A percentile compares a stretch with the other conserved stretches of the same genome.
Conservation (phyloP, 2,797 vertebrate genomes). For the Decapterus maruadsi region DNA sequence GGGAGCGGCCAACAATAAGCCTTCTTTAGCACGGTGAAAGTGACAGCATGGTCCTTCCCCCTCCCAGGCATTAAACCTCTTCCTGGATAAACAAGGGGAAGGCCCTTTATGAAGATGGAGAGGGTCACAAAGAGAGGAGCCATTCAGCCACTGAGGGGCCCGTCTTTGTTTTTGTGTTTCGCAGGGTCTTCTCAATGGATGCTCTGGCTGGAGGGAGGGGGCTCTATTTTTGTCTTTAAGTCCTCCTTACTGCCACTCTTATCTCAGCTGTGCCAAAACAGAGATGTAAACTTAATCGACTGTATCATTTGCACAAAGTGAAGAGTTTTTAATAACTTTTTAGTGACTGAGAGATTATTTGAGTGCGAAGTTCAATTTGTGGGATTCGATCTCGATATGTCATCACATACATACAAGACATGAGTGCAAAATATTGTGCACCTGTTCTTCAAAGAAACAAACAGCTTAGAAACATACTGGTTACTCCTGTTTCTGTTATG, state of each 20-base stretch:
- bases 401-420: neutral
- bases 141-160: slow-evolving; percentile 87
- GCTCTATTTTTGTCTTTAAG: slow-evolving; percentile 88
- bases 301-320: slow-evolving; percentile 67
- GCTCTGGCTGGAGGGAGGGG: slow-evolving; percentile 85
- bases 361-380: neutral
- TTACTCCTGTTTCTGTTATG: slow-evolving; percentile 6
- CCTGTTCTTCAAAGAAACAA: neutral
- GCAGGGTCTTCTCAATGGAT: slow-evolving; percentile 89
- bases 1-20: slow-evolving; percentile 89
- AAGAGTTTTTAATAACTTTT: slow-evolving; percentile 38
- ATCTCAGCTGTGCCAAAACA: slow-evolving; percentile 88
- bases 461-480: neutral
- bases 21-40: slow-evolving; percentile 85
- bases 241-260: slow-evolving; percentile 80
- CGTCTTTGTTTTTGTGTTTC: slow-evolving; percentile 90
- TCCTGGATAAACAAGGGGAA: slow-evolving; percentile 92
- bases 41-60: slow-evolving; percentile 88
- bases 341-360: slow-evolving; percentile 8
- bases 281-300: slow-evolving; percentile 93
- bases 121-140: slow-evolving; percentile 88
- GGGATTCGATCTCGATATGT: neutral
- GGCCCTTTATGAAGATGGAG: slow-evolving; percentile 90
- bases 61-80: slow-evolving; percentile 90
- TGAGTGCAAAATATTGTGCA: slow-evolving; percentile 1